Conservation (phyloP, 2,113 vertebrate genomes). For the Electrona antarctica region DNA sequence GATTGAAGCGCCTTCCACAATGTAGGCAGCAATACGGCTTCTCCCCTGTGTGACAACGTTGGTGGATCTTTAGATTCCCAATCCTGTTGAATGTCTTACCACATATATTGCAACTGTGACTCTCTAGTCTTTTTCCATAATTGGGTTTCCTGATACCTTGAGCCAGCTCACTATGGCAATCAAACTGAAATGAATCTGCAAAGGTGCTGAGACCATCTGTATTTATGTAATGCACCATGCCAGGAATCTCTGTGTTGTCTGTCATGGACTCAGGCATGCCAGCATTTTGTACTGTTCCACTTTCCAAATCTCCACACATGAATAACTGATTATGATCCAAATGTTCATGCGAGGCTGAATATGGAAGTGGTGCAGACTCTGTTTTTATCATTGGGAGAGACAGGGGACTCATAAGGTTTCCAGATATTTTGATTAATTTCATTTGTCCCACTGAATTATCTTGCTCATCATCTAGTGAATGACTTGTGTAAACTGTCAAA, state of each 20-base stretch:
- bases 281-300: neutral
- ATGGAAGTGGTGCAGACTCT: neutral
- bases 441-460: neutral
- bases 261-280: neutral
- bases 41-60: slow-evolving; percentile 70
- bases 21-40: slow-evolving; percentile 67
- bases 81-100: slow-evolving; percentile 71
- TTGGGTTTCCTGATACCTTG: neutral
- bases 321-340: neutral
- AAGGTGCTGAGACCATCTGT: slow-evolving; percentile 18
- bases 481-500: neutral
- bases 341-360: neutral
- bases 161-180: slow-evolving; percentile 17
- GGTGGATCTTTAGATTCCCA: slow-evolving; percentile 71
- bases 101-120: slow-evolving; percentile 67
- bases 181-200: slow-evolving; percentile 17
- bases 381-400: slow-evolving; percentile 13
- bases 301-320: slow-evolving; percentile 6
- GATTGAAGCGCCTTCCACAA: slow-evolving; percentile 73
- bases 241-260: slow-evolving; percentile 43
- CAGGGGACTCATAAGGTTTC: neutral
- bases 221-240: slow-evolving; percentile 28
- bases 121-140: slow-evolving; percentile 62
- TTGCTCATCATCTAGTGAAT: neutral
- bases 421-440: neutral